Base-by-base conservation (phyloP, 30 jellyfish, hydroid and myxozoan genomes). In the Aurelia sp. region DNA sequence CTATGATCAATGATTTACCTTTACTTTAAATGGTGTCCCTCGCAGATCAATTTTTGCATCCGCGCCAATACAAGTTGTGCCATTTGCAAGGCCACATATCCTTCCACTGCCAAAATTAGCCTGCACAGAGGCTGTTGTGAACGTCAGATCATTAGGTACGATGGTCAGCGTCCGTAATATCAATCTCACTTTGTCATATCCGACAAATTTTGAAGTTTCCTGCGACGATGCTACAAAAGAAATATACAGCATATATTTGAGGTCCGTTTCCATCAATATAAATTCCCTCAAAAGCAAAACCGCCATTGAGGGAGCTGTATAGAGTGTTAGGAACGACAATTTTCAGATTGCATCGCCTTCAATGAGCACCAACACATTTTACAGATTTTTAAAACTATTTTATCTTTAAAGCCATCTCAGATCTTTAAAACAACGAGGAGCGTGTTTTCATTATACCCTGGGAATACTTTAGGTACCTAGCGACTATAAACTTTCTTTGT, bases 21-120 rank as follows among this genome's bases (percentile, higher is more conserved):
- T 84, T 47, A 95, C 62, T 58, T 86, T 84, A 84, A 95, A 95
- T 31, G 92, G 99, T 20, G 99, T 95, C 27, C 99, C 99, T 19
- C 99, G 84, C 3, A 95, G 92, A 64, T 95, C 99, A 74, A 86
- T 63, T 21, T 61, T 50, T 4, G 98, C 97, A 83, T 38, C 78
- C 35, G 98, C 99, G 5, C 89, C 89, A 13, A 90, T 24, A 72
- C 99, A 95, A 18, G 24, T 35, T 38, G 68, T 70, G 13, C 33
- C 53, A 57, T 65, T 81, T 19, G 40, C 81, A 38, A 72, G 61
- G 19, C 86, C 97, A 81, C 99, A 95, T 9, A 90, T 40, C 48
- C 79, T 57, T 12, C 98, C 98, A 16, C 63, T 79, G 67, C 99
- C 99, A 80, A 67, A 95, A 22, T 15, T 27, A 18, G 68, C 89